These are phyloP conservation scores for Trypoxylon attenuatum DNA, from an alignment of 2,888 invertebrate genomes.

Conservation along the genomic window DNA sequence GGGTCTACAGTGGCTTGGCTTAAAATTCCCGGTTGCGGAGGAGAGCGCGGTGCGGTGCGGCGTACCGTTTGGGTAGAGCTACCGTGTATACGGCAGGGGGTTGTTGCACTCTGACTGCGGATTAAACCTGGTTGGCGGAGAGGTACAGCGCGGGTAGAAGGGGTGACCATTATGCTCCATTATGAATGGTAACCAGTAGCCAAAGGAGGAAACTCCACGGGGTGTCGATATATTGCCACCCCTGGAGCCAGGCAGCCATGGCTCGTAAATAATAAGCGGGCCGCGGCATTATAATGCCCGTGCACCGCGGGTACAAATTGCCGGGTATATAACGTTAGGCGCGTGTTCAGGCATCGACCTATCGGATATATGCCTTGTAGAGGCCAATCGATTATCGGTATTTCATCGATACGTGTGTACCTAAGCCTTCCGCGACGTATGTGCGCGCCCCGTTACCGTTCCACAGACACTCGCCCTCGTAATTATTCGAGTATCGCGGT, in stretches of 20 bases:
- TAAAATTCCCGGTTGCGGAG: constrained; percentile 40
- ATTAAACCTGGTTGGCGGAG: constrained; percentile 34
- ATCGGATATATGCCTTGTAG: constrained; percentile 55
- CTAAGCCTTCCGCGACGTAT: constrained; percentile 15
- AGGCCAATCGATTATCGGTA: constrained; percentile 55
- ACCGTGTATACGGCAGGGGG: constrained; percentile 25
- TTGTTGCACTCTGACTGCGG: constrained; percentile 53
- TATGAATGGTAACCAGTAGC: constrained; percentile 60
- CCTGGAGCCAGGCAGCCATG: constrained; percentile 45
- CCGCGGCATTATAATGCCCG: constrained; percentile 50
- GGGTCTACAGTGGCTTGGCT: constrained; percentile 13
- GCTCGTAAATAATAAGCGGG: constrained; percentile 57
- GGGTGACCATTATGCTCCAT: constrained; percentile 50
- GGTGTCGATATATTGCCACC: constrained; percentile 60
- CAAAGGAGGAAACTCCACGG: constrained; percentile 56
- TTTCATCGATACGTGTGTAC: constrained; percentile 51
- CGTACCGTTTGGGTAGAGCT: no score
- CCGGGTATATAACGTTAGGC: constrained; percentile 49
- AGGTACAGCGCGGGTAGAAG: constrained; percentile 17
- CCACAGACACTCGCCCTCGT: neutral
- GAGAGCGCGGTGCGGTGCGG: constrained; percentile 5
- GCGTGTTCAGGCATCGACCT: constrained; percentile 58
- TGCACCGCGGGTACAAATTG: constrained; percentile 51
- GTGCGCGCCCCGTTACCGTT: no score
- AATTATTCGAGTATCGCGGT: neutral